Percentiles rank a stretch among this genome's conserved stretches.
phyloP scores from a whole-genome alignment of 2,888 invertebrate species.

The Euzetes globulus region DNA sequence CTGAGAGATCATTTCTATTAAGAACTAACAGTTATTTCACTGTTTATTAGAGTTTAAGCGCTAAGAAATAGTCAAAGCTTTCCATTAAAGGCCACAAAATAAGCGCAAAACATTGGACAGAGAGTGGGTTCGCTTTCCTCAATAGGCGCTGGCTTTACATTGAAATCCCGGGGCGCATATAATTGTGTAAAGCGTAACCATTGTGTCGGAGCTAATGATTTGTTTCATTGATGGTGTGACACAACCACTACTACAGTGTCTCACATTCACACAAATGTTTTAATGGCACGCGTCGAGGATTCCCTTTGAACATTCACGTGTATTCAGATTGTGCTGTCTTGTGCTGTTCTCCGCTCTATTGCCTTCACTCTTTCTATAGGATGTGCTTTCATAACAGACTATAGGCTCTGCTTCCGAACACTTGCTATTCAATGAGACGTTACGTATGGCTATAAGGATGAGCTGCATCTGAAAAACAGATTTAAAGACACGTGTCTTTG shows the following conservation, averaged over 20 bases:
- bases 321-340: neutral
- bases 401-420: slow-evolving; percentile 10
- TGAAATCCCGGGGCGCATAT: neutral
- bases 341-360: neutral
- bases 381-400: neutral
- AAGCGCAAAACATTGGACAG: neutral
- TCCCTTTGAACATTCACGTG: neutral
- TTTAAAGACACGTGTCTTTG: slow-evolving; percentile 23
- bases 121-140: neutral
- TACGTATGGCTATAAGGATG: slow-evolving; percentile 14
- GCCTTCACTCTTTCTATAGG: neutral
- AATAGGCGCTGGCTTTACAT: neutral
- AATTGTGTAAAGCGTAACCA: slow-evolving; percentile 8
- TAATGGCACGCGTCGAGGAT: slow-evolving; percentile 12
- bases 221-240: slow-evolving; percentile 21
- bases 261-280: slow-evolving; percentile 17
- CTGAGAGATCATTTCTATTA: neutral
- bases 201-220: slow-evolving; percentile 28
- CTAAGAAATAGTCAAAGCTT: neutral
- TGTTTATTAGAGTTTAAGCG: neutral
- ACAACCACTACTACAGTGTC: neutral
- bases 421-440: slow-evolving; percentile 10
- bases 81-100: neutral
- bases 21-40: neutral
- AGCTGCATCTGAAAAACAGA: slow-evolving; percentile 10